These are phyloP conservation scores for Steinernema carpocapsae DNA, from an alignment of 2,888 invertebrate genomes.

Conservation along the genomic window DNA sequence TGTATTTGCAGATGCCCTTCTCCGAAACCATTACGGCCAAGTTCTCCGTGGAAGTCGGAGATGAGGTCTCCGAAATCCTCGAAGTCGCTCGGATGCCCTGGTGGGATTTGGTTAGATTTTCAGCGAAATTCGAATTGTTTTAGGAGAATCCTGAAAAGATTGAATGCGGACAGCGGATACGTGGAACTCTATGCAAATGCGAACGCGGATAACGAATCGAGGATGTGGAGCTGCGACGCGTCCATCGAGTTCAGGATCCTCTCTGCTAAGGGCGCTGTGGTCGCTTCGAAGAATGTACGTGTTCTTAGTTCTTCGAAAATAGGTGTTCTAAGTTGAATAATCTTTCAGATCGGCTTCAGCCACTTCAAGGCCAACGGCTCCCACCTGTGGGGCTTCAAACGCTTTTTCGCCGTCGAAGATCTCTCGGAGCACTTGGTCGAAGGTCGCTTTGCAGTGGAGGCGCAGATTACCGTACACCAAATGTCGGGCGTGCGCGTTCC, in stretches of 20 bases:
- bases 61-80: neutral
- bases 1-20: slow-evolving; percentile 6
- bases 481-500: slow-evolving; percentile 38
- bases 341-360: neutral
- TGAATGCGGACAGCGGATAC: neutral
- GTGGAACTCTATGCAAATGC: slow-evolving; percentile 11
- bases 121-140: too few relatives aligned
- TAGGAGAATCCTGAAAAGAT: slow-evolving; percentile 6
- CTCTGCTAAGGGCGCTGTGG: neutral
- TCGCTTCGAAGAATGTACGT: neutral
- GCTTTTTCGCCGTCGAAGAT: neutral
- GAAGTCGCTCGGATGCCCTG: slow-evolving; percentile 4
- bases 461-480: slow-evolving; percentile 39
- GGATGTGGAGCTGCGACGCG: slow-evolving; percentile 44
- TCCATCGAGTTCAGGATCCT: slow-evolving; percentile 37
- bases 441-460: slow-evolving; percentile 32
- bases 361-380: slow-evolving; percentile 19
- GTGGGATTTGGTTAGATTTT: neutral
- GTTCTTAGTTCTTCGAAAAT: neutral
- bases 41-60: neutral
- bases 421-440: neutral
- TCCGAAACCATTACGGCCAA: neutral
- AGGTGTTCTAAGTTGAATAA: neutral
- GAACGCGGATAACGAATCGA: slow-evolving; percentile 41
- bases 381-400: slow-evolving; percentile 7